phyloP scores from a whole-genome alignment of 1,140 invertebrate genomes.

The Drosophila burlai region DNA sequence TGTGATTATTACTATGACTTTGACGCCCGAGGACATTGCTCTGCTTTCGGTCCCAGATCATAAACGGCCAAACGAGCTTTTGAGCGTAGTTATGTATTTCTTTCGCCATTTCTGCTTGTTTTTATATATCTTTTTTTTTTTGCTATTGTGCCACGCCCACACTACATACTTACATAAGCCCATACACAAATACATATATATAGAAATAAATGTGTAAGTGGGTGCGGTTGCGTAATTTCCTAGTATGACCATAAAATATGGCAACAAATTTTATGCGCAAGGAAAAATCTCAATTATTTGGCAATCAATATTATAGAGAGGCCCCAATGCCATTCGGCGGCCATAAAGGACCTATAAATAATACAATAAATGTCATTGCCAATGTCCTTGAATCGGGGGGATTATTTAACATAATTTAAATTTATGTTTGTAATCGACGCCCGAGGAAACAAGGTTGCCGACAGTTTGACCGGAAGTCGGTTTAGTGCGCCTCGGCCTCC shows the following conservation, averaged over 20 bases:
- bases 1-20: constrained; percentile 77
- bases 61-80: constrained; percentile 73
- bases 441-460: constrained; percentile 23
- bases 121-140: constrained; percentile 13
- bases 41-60: constrained; percentile 45
- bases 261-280: constrained; percentile 64
- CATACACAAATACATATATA: constrained; percentile 7
- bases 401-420: constrained; percentile 81
- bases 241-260: constrained; percentile 59
- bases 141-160: constrained; percentile 27
- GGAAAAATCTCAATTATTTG: constrained; percentile 80
- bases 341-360: constrained; percentile 77
- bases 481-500: constrained; percentile 3
- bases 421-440: constrained; percentile 74
- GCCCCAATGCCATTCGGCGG: constrained; percentile 34
- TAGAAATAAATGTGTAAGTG: constrained; percentile 11
- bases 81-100: constrained; percentile 60
- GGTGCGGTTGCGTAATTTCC: constrained; percentile 40
- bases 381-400: constrained; percentile 65
- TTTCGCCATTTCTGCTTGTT: constrained; percentile 14
- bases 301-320: constrained; percentile 74
- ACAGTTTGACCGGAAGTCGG: constrained; percentile 43
- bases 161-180: constrained; percentile 11
- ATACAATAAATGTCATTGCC: constrained; percentile 74
- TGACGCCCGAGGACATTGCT: constrained; percentile 48